These are phyloP conservation scores for Mimachlamys varia DNA, from an alignment of 2,888 invertebrate genomes.

Conservation along the genomic window DNA sequence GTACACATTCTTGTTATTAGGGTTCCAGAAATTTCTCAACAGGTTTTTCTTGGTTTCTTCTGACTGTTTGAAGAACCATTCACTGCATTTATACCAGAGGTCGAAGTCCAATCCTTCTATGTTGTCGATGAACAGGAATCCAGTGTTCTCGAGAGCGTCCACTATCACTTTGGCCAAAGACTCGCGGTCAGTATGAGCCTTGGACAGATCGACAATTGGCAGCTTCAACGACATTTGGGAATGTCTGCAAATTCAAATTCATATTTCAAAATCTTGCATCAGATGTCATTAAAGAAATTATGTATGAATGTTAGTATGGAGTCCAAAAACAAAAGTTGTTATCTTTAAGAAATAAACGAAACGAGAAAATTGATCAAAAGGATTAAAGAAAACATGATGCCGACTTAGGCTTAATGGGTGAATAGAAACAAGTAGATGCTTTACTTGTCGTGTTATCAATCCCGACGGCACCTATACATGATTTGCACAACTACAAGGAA, in stretches of 20 bases:
- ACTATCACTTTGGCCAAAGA: constrained; percentile 39
- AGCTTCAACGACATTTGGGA: neutral
- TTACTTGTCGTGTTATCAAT: too few species aligned
- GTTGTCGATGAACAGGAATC: constrained; percentile 45
- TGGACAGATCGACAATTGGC: constrained; percentile 39
- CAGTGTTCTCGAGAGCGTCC: constrained; percentile 41
- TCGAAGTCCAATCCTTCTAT: constrained; percentile 43
- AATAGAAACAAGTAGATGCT: too few species aligned
- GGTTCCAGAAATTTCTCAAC: constrained; percentile 39
- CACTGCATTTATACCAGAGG: constrained; percentile 38
- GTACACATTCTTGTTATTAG: constrained; percentile 42
- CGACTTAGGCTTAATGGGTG: too few species aligned
- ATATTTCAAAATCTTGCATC: neutral
- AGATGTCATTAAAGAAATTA: too few species aligned
- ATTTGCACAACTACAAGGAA: too few species aligned
- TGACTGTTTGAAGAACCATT: constrained; percentile 45
- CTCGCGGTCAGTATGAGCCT: neutral
- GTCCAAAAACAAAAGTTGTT: too few species aligned
- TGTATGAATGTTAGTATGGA: too few species aligned
- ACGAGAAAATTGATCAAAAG: too few species aligned
- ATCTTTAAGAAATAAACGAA: too few species aligned
- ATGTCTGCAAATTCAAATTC: neutral
- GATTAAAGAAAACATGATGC: too few species aligned
- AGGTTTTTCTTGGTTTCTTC: constrained; percentile 40
- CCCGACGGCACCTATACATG: too few species aligned